Conservation (phyloP, 1,140 invertebrate genomes). For the Drosophila athabasca region DNA sequence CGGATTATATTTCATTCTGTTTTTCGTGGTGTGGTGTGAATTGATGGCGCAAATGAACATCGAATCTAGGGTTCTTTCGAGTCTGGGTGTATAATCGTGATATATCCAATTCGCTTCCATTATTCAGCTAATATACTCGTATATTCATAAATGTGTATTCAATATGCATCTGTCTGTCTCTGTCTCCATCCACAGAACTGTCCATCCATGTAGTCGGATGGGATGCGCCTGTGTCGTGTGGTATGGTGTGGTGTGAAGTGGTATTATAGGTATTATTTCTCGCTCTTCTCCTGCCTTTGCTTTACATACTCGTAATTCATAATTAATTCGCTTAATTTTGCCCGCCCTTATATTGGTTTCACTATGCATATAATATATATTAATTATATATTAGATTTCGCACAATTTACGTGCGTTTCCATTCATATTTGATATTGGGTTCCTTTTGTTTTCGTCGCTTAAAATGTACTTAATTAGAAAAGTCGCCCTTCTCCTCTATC, state of each 20-base stretch:
- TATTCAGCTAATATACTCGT: constrained; percentile 71
- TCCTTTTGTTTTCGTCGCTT: constrained; percentile 52
- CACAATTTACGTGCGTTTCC: constrained; percentile 61
- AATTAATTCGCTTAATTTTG: constrained; percentile 80
- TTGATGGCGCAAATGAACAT: constrained; percentile 50
- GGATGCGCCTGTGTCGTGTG: constrained; percentile 42
- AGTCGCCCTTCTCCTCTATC: constrained; percentile 47
- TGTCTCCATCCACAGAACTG: constrained; percentile 36
- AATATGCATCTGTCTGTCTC: constrained; percentile 42
- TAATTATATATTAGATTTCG: constrained; percentile 71
- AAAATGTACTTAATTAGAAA: constrained; percentile 81
- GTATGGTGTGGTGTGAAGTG: constrained; percentile 24
- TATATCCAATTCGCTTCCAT: constrained; percentile 54
- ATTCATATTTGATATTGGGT: constrained; percentile 72
- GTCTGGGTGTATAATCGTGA: constrained; percentile 58
- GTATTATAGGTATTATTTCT: constrained; percentile 36
- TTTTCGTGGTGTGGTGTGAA: constrained; percentile 41
- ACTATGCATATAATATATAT: constrained; percentile 77
- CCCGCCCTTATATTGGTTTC: constrained; percentile 78
- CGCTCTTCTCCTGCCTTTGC: constrained; percentile 48
- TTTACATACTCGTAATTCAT: constrained; percentile 74
- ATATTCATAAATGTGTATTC: constrained; percentile 66
- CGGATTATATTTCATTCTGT: constrained; percentile 19
- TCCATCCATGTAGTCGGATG: constrained; percentile 64
- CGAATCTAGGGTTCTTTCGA: constrained; percentile 26